Evolutionary conservation across 2,888 invertebrate species (phyloP).

Genomic region (Leistus spinibarbis): DNA sequence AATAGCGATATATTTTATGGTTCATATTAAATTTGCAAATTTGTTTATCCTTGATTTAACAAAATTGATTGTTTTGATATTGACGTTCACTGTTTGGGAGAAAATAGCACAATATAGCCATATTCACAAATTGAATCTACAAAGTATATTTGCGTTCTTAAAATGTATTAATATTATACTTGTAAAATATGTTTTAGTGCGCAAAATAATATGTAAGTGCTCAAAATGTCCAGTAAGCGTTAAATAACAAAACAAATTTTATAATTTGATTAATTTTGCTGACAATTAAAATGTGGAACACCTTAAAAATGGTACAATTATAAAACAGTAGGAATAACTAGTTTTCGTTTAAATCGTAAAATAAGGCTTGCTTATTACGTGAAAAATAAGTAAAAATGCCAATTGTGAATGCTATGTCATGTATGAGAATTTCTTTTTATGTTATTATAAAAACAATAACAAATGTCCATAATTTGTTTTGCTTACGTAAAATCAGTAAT

Average conservation of each 20-base stretch:
- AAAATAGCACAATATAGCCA: too few relatives aligned
- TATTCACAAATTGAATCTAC: too few relatives aligned
- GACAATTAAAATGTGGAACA: background rate
- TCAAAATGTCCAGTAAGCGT: background rate
- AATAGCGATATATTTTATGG: too few relatives aligned
- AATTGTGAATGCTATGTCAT: background rate
- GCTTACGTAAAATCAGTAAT: background rate
- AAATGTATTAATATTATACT: too few relatives aligned
- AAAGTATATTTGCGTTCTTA: too few relatives aligned
- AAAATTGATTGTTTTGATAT: too few relatives aligned
- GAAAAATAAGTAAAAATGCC: background rate
- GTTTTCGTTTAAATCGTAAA: background rate
- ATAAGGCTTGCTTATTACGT: background rate
- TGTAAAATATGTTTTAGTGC: too few relatives aligned
- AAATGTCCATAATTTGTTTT: background rate
- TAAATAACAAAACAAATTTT: background rate
- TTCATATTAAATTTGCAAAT: too few relatives aligned
- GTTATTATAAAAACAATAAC: background rate
- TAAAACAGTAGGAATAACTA: background rate
- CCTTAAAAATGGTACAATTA: background rate
- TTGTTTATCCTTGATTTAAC: too few relatives aligned
- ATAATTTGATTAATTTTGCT: background rate
- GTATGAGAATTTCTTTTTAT: background rate
- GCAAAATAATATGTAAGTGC: too few relatives aligned
- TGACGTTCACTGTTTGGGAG: too few relatives aligned